Evolutionary conservation across 2,888 invertebrate species (phyloP), one percentile per base, ranked within the genome.

Genomic region (Pammene fasciana): DNA sequence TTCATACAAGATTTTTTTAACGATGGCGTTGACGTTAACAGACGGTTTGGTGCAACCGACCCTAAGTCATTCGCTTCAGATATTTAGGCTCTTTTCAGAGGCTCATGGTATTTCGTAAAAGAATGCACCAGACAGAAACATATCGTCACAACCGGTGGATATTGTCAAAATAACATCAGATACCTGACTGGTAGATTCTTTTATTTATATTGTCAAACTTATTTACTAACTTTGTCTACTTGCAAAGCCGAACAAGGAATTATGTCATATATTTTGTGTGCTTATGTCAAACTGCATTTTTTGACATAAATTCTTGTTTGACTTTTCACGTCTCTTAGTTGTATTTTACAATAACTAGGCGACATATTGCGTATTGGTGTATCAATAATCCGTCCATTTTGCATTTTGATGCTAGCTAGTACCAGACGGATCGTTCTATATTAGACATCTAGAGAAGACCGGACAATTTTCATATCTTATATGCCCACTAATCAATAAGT

Each of bases 71-170:
- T 26, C 26, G 26, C 26, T 26, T 46, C 46, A 54, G n/a, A 36
- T 48, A 34, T 36, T 60, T 48, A 60, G 60, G 60, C 16, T 48
- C n/a, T 26, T 46, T 60, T 26, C 16, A 10, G 56, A 57, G 18
- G 43, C 48, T 18, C 36, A 11, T 48, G 18, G 46, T 61, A 16
- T 50, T 16, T 61, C 4, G 18, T 13, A 61, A 36, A 38, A 50
- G 34, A 50, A 50, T 18, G 8, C 61, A 61, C 61, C 61, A 61
- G 61, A 13, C 61, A 38, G 9, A 61, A 61, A 6, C 11, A 26
- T 11, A 14, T 50, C 59, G 14, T 46, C 61, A 61, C 38, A 41
- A 61, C 50, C 18, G 62, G n/a, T 62, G 41, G 41, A 50, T 62
- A 50, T 62, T 62, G 50, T 62, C 52, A 62, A 62, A 18, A 62